Percentiles rank a stretch among this genome's conserved stretches.
Evolutionary conservation across 53 echinoderm and acorn worm genomes (phyloP).

Genomic region (Holothuria scabra): DNA sequence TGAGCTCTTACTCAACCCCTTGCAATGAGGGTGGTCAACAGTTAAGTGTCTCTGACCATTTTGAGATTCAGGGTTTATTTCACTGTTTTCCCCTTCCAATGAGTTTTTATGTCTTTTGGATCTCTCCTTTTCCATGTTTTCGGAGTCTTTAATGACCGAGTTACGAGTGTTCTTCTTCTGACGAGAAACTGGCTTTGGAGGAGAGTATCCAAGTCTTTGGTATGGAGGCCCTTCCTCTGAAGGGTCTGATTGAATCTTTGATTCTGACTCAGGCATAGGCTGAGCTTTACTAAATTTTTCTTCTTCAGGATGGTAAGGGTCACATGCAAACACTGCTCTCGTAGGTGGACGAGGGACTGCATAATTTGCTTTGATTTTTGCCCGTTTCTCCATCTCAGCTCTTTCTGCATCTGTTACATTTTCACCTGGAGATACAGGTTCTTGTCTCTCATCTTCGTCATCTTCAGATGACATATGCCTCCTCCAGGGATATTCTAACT

Average conservation of each 20-base stretch:
- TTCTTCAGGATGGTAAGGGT: slow-evolving; percentile 6
- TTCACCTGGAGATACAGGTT: slow-evolving; percentile 41
- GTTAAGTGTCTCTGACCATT: not conserved
- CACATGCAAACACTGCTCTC: slow-evolving; percentile 41
- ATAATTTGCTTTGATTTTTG: slow-evolving; percentile 58
- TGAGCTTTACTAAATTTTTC: not conserved
- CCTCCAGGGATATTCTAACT: slow-evolving; percentile 57
- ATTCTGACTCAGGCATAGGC: not conserved
- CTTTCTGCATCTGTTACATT: not conserved
- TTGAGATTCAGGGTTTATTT: not conserved
- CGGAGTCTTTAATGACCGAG: slow-evolving; percentile 44
- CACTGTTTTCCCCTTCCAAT: not conserved
- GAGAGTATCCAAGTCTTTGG: slow-evolving; percentile 42
- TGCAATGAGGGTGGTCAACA: not conserved
- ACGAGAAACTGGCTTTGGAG: slow-evolving; percentile 6
- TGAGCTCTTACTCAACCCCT: slow-evolving; percentile 20
- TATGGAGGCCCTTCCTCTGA: slow-evolving; percentile 13
- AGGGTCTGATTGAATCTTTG: not conserved
- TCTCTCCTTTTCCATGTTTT: slow-evolving; percentile 21
- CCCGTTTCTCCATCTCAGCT: slow-evolving; percentile 40
- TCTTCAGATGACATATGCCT: slow-evolving; percentile 35
- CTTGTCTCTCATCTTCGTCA: slow-evolving; percentile 48
- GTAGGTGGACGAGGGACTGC: slow-evolving; percentile 62
- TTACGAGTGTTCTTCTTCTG: slow-evolving; percentile 21
- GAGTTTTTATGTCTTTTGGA: slow-evolving; percentile 36